Evolutionary conservation across 2,113 vertebrate species (phyloP), one percentile per base, ranked within the genome.

Genomic region (Platysteira castanea): DNA sequence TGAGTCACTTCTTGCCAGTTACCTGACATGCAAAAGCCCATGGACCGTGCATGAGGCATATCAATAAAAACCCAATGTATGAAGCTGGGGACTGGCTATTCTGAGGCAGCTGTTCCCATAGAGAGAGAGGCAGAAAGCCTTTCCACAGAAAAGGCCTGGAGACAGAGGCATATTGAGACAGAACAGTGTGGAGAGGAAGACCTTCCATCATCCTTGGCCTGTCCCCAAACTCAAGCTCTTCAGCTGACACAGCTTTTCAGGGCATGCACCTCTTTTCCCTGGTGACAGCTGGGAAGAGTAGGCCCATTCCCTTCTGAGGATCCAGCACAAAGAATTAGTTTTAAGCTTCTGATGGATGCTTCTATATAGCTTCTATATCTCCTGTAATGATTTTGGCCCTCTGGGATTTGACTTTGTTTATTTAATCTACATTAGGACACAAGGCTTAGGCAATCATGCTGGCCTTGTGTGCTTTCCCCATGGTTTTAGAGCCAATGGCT

Each of bases 271-370:
- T 73, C 15, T 39, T 79, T 84, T 84, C 28, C 33, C 61, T 60
- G 12, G 14, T 68, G 50, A 83, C 26, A 85, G 24, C 53, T 90
- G 67, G 49, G 41, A 90, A 60, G 83, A 65, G 42, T 42, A 63
- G 30, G 3, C 50, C 46, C 31, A 2, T 70, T 69, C 17, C 2
- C 0, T 81, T 70, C 39, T 75, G 60, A 81, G 60, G 47, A 63
- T 81, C 50, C 35, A 80, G 26, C 57, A 57, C 57, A 46, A 46
- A 71, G 28, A 84, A 56, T 68, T 85, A 19, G 26, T 80, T 91
- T 92, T 88, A 85, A 83, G n/a, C 57, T 94, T 88, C 53, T 73
- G 41, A 41, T 83, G 20, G 31, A 65, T 95, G 37, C 23, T 83
- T 64, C 70, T 70, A 1, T 81, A 33, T 49, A 84, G 28, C 26